Evolutionary conservation across 2,888 invertebrate species (phyloP), one percentile per base, ranked within the genome.

Genomic region (Nomada hirtipes): DNA sequence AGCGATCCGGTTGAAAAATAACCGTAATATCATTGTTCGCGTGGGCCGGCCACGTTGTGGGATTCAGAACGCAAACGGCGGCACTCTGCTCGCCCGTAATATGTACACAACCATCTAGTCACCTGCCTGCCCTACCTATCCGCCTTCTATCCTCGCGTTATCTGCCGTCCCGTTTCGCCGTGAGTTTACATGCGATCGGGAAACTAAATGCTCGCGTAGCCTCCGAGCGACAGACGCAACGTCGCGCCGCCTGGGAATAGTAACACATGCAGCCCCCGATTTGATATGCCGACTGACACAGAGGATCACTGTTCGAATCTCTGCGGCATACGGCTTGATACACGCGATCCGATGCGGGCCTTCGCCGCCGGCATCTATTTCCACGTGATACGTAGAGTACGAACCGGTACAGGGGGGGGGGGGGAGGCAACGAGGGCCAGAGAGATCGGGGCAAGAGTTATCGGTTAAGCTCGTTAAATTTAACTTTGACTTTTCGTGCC

Each of bases 251-350:
- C 57, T 77, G 82, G 83, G 82, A 85, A 82, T 83, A 69, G 82
- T 72, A 82, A 77, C 70, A 82, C 78, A 78, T 72, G 79, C 76
- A 77, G 72, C 73, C 76, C 84, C 67, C 88, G 85, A 89, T 90
- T 90, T 89, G 89, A 90, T 90, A 86, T 86, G 87, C 83, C 86
- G 79, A 82, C 87, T 85, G 90, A 87, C 87, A 86, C 85, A 85
- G 76, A 85, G 88, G 86, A 88, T 91, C 88, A 86, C 88, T 83
- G 86, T 88, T 87, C 86, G 85, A 90, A 89, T 88, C 89, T 90
- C 89, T 59, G 82, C 84, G 88, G 89, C 82, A 84, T 85, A 82
- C 83, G 72, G 82, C 76, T 73, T 79, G 87, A 87, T 88, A 84
- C 88, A 84, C 82, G 84, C 84, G 84, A 84, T 67, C 20, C 78